These are phyloP conservation scores for Takifugu flavidus DNA, from an alignment of 2,113 vertebrate genomes.

Conservation along the genomic window DNA sequence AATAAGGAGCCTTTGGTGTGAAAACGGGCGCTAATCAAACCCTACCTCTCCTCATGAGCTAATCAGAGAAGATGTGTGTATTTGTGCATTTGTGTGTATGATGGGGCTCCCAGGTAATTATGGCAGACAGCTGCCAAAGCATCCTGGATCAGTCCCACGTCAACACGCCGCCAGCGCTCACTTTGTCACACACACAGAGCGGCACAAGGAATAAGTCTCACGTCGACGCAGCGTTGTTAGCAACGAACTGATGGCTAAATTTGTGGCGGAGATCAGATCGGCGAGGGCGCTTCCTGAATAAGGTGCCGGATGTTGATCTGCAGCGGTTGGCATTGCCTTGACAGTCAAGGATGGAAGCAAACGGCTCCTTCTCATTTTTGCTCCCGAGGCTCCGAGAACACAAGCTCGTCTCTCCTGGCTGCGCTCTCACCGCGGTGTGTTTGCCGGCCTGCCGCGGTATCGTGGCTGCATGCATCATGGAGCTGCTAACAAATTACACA, in stretches of 20 bases:
- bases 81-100: slow-evolving; percentile 31
- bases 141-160: slow-evolving; percentile 69
- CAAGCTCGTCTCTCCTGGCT: slow-evolving; percentile 9
- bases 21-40: slow-evolving; percentile 64
- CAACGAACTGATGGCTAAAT: slow-evolving; percentile 54
- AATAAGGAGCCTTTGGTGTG: slow-evolving; percentile 58
- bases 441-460: slow-evolving; percentile 51
- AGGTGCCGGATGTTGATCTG: slow-evolving; percentile 13
- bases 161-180: slow-evolving; percentile 53
- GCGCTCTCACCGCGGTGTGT: slow-evolving; percentile 33
- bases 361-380: slow-evolving; percentile 1
- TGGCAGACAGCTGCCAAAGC: slow-evolving; percentile 70
- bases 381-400: not conserved
- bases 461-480: slow-evolving; percentile 71
- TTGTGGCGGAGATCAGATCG: slow-evolving; percentile 46
- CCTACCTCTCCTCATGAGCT: slow-evolving; percentile 56
- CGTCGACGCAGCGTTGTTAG: slow-evolving; percentile 58
- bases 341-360: slow-evolving; percentile 12
- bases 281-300: slow-evolving; percentile 25
- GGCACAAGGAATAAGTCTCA: slow-evolving; percentile 29
- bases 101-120: slow-evolving; percentile 70
- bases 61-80: slow-evolving; percentile 44
- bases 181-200: slow-evolving; percentile 7
- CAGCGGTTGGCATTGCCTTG: slow-evolving; percentile 6
- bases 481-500: slow-evolving; percentile 73